phyloP scores from a whole-genome alignment of 2,113 vertebrate species.

The Proteles cristata region DNA sequence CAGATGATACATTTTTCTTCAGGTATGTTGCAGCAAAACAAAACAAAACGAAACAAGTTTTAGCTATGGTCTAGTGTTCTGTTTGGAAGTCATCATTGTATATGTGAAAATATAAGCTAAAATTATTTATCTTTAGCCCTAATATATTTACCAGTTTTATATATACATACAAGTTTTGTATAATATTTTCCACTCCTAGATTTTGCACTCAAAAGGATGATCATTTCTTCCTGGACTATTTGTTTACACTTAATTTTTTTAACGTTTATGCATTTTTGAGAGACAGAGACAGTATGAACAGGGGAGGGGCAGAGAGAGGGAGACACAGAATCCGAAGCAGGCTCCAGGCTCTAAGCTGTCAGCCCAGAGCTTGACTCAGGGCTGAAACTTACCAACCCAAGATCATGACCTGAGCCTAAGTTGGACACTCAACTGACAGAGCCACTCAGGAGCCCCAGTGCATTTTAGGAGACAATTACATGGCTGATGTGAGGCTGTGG shows the following conservation, averaged over 20 bases:
- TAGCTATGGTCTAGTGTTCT: neutral
- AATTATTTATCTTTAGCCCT: neutral
- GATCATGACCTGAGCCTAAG: no score
- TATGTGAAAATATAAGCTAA: neutral
- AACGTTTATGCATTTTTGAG: no score
- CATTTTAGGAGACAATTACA: neutral
- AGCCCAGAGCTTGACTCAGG: no score
- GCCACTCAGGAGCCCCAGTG: neutral
- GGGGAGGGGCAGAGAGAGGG: no score
- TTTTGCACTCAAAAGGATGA: neutral
- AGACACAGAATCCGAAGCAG: no score
- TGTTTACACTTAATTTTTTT: neutral
- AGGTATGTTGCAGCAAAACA: neutral
- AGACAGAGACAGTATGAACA: no score
- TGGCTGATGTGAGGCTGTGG: neutral
- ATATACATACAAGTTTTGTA: neutral
- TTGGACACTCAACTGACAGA: no score
- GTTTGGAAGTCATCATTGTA: neutral
- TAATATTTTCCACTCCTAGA: neutral
- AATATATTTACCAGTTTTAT: neutral
- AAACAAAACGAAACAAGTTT: neutral
- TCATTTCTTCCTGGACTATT: neutral
- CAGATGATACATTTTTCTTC: neutral
- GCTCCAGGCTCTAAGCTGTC: no score
- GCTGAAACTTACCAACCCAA: no score